phyloP scores from a whole-genome alignment of 1,140 invertebrate species.

The Laupala kohalensis region DNA sequence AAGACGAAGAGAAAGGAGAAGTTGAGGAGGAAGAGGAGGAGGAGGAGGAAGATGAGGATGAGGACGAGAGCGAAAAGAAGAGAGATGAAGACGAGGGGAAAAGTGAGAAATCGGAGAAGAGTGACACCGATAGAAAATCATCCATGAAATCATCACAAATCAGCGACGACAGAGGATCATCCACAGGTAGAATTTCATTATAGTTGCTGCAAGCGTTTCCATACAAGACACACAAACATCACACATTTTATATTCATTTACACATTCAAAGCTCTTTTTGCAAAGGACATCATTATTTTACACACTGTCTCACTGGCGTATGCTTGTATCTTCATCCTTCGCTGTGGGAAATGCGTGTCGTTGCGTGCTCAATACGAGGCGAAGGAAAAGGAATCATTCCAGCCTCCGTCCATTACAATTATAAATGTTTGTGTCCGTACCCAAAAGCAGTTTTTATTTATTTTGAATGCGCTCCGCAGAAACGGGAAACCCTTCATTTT shows the following conservation, averaged over 20 bases:
- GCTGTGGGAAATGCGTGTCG: too few relatives aligned
- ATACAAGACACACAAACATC: not conserved
- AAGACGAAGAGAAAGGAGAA: not conserved
- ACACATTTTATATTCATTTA: not conserved
- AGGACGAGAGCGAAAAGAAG: constrained; percentile 12
- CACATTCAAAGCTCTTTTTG: not conserved
- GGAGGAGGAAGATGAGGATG: not conserved
- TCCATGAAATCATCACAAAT: not conserved
- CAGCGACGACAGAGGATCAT: not conserved
- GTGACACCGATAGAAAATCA: constrained; percentile 4
- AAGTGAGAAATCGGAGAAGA: constrained; percentile 17
- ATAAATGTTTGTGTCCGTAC: too few relatives aligned
- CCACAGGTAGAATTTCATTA: not conserved
- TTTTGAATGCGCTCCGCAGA: too few relatives aligned
- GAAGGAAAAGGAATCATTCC: too few relatives aligned
- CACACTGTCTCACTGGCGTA: too few relatives aligned
- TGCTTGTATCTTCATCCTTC: too few relatives aligned
- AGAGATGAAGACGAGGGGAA: constrained; percentile 19
- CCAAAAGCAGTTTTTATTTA: too few relatives aligned
- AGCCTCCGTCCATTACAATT: too few relatives aligned
- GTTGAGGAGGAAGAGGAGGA: not conserved
- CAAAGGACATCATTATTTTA: too few relatives aligned
- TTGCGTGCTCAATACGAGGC: too few relatives aligned
- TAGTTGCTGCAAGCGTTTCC: not conserved
- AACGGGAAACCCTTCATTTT: too few relatives aligned